A percentile compares a stretch with the other conserved stretches of the same genome.
These are phyloP conservation scores for Ormyrus thymus DNA, from an alignment of 2,888 invertebrate genomes.

Conservation along the genomic window DNA sequence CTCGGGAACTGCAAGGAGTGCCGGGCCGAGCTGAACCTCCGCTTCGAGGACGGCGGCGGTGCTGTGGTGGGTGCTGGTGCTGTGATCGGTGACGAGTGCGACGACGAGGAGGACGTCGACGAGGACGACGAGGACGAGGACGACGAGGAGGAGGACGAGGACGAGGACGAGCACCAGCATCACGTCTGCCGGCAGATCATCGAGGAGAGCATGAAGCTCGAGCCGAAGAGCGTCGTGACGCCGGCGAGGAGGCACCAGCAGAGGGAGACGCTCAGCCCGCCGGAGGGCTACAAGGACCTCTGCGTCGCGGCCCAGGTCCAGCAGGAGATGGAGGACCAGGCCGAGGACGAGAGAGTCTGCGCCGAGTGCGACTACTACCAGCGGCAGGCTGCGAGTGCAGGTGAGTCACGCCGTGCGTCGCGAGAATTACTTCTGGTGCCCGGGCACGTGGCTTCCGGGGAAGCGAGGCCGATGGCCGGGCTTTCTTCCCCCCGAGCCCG, in stretches of 20 bases:
- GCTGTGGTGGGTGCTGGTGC: conserved; percentile 60
- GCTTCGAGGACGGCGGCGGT: conserved; percentile 71
- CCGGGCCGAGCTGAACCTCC: conserved; percentile 70
- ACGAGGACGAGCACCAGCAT: conserved; percentile 48
- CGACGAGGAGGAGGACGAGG: conserved; percentile 57
- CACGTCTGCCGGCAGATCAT: conserved; percentile 36
- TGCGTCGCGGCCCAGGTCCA: conserved; percentile 75
- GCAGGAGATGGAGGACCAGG: conserved; percentile 70
- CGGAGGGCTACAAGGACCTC: conserved; percentile 93
- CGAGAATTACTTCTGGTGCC: no score
- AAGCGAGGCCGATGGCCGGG: no score
- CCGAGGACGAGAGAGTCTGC: conserved; percentile 76
- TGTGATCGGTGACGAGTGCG: conserved; percentile 43
- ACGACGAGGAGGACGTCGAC: conserved; percentile 60
- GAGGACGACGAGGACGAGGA: conserved; percentile 62
- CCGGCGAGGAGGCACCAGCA: conserved; percentile 60
- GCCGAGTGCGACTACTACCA: conserved; percentile 79
- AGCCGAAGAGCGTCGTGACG: conserved; percentile 50
- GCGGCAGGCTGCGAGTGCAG: conserved; percentile 74
- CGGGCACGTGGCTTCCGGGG: no score
- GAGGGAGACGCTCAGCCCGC: conserved; percentile 90
- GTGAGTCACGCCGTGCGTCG: conserved; percentile 70
- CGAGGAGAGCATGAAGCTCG: conserved; percentile 28
- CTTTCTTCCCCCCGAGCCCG: not conserved
- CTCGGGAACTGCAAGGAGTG: conserved; percentile 78